Base-by-base conservation (phyloP, 2,113 vertebrate genomes). In the Eolophus roseicapilla region DNA sequence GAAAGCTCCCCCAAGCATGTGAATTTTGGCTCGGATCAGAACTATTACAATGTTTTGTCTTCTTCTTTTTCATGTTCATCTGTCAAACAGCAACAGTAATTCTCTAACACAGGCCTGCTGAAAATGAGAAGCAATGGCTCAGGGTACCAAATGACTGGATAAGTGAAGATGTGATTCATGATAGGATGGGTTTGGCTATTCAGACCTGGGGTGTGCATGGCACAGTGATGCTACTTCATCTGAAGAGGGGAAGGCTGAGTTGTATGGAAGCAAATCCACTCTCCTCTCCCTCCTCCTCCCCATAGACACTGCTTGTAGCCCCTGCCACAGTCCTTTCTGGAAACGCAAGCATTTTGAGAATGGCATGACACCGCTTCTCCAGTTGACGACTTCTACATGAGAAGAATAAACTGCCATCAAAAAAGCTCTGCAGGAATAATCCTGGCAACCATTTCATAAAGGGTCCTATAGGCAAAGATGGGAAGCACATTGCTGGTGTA, bases 1-100 rank as follows among this genome's bases (percentile, higher is more conserved):
- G 46, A 43, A 95, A 85, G 47, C 88, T 59, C 84, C 78, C 59
- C 41, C 15, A 69, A 49, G 84, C 84, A 62, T 93, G 87, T 82
- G 84, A 92, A 92, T 95, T 95, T 90, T 95, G 95, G 94, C 93
- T 91, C 49, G 37, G 57, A 85, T 69, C 37, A 69, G 74, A 83
- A 81, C 69, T 89, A 87, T 89, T 92, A 81, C 83, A 93, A 70
- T 63, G 82, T 95, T 95, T 97, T 70, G 43, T 78, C 82, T 84
- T 81, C 92, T 81, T 69, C 37, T 85, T 89, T 85, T 90, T 78
- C 71, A 21, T 2, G n/a, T 77, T 97, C 70, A 74, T 94, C 93
- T 94, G 93, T 93, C 84, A 79, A 79, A 80, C 21, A 87, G 53
- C 77, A 94, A 94, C 81, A 91, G 81, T 70, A 57, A 59, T 31